phyloP scores from a whole-genome alignment of 1,140 invertebrate genomes.

The Drosophila murphyi region DNA sequence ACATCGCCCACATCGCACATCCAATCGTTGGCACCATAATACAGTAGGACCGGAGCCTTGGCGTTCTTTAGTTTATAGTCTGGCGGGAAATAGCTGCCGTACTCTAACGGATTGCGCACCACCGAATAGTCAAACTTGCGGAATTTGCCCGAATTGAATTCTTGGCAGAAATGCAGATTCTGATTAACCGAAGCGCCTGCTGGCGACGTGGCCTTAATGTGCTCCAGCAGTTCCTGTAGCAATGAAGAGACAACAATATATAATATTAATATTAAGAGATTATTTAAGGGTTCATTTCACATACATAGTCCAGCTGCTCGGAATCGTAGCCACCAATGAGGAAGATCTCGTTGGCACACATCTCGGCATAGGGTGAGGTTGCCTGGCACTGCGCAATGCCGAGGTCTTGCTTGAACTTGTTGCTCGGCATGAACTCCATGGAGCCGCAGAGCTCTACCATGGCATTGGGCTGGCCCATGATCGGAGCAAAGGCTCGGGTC shows the following conservation, averaged over 20 bases:
- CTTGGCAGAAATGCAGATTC: constrained; percentile 85
- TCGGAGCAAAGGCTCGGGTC: constrained; percentile 68
- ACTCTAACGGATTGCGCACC: constrained; percentile 84
- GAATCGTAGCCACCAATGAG: constrained; percentile 85
- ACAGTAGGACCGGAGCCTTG: constrained; percentile 87
- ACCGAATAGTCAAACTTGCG: constrained; percentile 85
- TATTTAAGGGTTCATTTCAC: constrained; percentile 12
- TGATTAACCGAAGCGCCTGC: constrained; percentile 86
- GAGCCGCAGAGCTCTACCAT: constrained; percentile 85
- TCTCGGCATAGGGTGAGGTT: constrained; percentile 74
- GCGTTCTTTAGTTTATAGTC: constrained; percentile 87
- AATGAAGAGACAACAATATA: neutral
- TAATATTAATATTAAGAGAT: neutral
- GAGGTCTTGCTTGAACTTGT: constrained; percentile 84
- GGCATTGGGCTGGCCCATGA: constrained; percentile 73
- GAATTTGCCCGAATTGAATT: constrained; percentile 77
- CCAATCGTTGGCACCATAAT: constrained; percentile 87
- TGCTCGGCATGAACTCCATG: constrained; percentile 86
- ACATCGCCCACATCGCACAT: constrained; percentile 87
- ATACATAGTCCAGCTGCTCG: constrained; percentile 82
- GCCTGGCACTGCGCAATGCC: constrained; percentile 85
- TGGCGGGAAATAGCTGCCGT: constrained; percentile 85
- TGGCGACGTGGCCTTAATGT: constrained; percentile 85
- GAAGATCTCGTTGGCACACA: constrained; percentile 87
- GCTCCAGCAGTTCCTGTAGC: constrained; percentile 64